Conservation (phyloP, 2,113 vertebrate species). For the Oceanites oceanicus region DNA sequence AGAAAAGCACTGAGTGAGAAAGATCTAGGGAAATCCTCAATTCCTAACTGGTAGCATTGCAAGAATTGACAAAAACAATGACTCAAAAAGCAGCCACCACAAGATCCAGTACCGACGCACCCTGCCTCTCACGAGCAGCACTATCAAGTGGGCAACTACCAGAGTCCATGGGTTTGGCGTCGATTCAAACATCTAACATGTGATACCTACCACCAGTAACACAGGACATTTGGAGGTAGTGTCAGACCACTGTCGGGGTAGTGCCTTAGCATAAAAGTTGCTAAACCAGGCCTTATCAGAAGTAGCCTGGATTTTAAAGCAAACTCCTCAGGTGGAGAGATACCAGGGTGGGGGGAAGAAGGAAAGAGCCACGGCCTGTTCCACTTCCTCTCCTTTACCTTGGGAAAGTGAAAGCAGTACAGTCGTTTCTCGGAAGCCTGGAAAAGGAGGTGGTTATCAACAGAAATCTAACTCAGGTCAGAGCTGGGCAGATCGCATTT, state of each 20-base stretch:
- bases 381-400: background rate
- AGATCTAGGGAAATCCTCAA: background rate
- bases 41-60: background rate
- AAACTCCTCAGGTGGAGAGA: background rate
- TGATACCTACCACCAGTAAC: background rate
- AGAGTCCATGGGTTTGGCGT: fast-evolving
- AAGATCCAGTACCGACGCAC: background rate
- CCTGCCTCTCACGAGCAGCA: background rate
- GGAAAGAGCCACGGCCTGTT: background rate
- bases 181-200: background rate
- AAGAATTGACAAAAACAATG: background rate
- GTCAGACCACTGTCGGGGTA: background rate
- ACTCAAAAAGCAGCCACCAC: background rate
- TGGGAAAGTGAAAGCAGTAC: background rate
- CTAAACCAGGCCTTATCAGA: background rate
- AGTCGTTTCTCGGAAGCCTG: background rate
- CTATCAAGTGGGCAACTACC: background rate
- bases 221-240: background rate
- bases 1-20: background rate
- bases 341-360: fast-evolving
- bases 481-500: background rate
- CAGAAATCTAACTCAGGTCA: background rate
- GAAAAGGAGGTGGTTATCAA: background rate
- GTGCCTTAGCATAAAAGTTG: background rate
- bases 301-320: background rate